Conservation (phyloP, 2,113 vertebrate species). For the Phaetusa simplex region DNA sequence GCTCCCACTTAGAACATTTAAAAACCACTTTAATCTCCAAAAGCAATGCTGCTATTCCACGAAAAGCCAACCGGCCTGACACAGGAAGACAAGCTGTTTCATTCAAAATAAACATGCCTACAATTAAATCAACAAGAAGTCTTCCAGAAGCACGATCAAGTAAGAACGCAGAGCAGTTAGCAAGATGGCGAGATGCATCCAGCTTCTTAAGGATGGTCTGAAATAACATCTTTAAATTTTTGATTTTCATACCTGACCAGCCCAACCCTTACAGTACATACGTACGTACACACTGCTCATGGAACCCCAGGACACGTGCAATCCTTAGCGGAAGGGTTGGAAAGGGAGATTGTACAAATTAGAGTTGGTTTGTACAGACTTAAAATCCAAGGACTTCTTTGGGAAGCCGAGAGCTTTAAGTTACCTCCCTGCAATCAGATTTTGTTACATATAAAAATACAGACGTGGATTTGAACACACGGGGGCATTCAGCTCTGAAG, state of each 20-base stretch:
- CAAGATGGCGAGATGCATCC: background rate
- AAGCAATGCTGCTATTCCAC: rapidly evolving
- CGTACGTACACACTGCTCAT: rapidly evolving
- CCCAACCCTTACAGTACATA: background rate
- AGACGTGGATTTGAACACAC: background rate
- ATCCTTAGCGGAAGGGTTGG: background rate
- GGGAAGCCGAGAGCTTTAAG: background rate
- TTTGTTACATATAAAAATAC: background rate
- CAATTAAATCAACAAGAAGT: too few species aligned
- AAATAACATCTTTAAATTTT: background rate
- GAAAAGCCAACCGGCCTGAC: background rate
- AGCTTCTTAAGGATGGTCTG: background rate
- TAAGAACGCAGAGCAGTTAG: background rate
- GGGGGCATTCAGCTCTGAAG: background rate
- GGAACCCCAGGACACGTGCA: background rate
- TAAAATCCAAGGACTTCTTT: background rate
- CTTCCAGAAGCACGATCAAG: rapidly evolving
- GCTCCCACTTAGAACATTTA: background rate
- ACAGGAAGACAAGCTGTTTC: background rate
- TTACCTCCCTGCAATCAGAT: background rate
- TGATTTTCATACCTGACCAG: background rate
- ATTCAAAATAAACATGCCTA: background rate
- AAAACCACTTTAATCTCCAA: background rate
- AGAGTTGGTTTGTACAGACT: background rate
- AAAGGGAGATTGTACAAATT: background rate